Conservation (phyloP, 1,140 invertebrate genomes). For the Glomeris maerens region DNA sequence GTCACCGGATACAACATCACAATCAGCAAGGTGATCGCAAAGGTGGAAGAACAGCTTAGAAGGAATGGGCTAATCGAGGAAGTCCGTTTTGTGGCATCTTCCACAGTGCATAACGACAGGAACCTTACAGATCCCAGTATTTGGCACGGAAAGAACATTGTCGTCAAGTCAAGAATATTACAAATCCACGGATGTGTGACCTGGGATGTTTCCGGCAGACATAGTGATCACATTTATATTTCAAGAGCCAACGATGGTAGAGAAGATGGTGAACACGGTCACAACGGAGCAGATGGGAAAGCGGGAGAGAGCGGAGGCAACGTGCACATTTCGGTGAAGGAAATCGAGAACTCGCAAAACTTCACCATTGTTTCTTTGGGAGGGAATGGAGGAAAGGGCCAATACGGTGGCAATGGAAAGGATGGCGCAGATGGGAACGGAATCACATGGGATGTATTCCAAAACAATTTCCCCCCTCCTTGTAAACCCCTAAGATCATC, state of each 20-base stretch:
- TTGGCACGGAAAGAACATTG: no score
- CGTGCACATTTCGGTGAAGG: slow-evolving; percentile 11
- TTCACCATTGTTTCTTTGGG: slow-evolving; percentile 15
- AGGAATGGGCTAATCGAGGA: no score
- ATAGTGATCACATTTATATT: no score
- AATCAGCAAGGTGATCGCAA: no score
- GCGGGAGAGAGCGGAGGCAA: no score
- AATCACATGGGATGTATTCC: not conserved
- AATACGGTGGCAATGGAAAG: slow-evolving; percentile 14
- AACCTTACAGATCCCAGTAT: no score
- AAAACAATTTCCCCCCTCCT: no score
- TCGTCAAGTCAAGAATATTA: slow-evolving; percentile 9
- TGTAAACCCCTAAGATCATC: not conserved
- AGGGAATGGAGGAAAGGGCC: no score
- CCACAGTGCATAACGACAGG: no score
- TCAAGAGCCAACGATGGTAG: not conserved
- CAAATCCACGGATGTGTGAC: slow-evolving; percentile 9
- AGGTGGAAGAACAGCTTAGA: no score
- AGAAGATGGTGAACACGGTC: slow-evolving; percentile 10
- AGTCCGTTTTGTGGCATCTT: no score
- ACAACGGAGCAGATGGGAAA: slow-evolving; percentile 19
- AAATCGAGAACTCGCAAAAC: slow-evolving; percentile 15
- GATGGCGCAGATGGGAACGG: slow-evolving; percentile 8
- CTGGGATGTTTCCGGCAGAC: slow-evolving; percentile 17
- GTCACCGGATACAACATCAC: no score